phyloP scores from a whole-genome alignment of 2,888 invertebrate genomes.

The Drosophila sordidula region DNA sequence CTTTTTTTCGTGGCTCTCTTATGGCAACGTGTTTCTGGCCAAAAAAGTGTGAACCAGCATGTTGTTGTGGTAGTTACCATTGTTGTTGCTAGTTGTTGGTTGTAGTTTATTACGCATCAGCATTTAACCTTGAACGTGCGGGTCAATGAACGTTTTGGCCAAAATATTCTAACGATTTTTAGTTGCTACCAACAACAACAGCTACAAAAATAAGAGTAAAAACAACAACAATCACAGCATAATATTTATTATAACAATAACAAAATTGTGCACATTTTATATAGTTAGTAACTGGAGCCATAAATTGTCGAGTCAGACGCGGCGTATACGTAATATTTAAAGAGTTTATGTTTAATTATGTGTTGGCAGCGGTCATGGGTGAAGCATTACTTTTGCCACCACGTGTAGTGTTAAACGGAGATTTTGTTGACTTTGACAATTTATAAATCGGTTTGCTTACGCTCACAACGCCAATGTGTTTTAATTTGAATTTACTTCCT shows the following conservation, averaged over 20 bases:
- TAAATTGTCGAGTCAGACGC: constrained; percentile 22
- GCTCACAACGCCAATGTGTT: not conserved
- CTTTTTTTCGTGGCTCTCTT: constrained; percentile 30
- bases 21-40: constrained; percentile 60
- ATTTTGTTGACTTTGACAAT: not conserved
- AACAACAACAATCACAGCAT: constrained; percentile 40
- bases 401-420: not conserved
- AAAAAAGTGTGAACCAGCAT: constrained; percentile 69
- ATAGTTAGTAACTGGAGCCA: constrained; percentile 45
- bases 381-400: not conserved
- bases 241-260: constrained; percentile 45
- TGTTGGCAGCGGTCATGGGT: not conserved
- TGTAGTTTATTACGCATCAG: constrained; percentile 75
- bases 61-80: constrained; percentile 28
- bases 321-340: constrained; percentile 55
- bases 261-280: constrained; percentile 38
- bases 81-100: constrained; percentile 43
- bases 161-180: constrained; percentile 75
- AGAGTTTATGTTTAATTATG: not conserved
- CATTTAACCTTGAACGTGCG: constrained; percentile 81
- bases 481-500: too few relatives aligned
- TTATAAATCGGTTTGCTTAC: not conserved
- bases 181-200: constrained; percentile 40
- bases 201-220: constrained; percentile 32
- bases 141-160: constrained; percentile 83